Base-by-base conservation (phyloP, 2,888 invertebrate genomes). In the Drosophila monieri region DNA sequence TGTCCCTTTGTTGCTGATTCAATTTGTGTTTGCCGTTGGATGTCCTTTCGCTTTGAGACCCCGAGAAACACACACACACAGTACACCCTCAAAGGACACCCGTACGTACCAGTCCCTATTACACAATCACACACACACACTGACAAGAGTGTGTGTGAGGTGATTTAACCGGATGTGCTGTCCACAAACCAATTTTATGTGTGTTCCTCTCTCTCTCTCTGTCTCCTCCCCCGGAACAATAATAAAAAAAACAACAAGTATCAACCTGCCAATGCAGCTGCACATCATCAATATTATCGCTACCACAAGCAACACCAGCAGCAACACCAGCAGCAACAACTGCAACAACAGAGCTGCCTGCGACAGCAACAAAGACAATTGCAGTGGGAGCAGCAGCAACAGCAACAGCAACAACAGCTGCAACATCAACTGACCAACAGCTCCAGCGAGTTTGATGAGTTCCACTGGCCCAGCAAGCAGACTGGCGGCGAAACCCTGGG, bases 281-380 rank as follows among this genome's bases (percentile, higher is more conserved):
- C 87, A 72, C 87, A 88, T 80, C 89, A 89, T 84, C 88, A 87
- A 74, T 87, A 86, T 80, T 79, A 88, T 74, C 89, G 89, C 72
- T 88, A 88, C 73, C 85, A 77, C 76, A 81, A 80, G 27, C 74
- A 77, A 39, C 79, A 73, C 12, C 74, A 65, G 6, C 77, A 71
- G n/a, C 67, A 73, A 12, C 76, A 61, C 6, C 73, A 70, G 1
- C 83, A 74, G 15, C 61, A 56, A 25, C 69, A 68, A 49, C 62
- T 72, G 18, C 69, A 27, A 27, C 27, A 58, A 35, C 73, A 74
- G 25, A 57, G 52, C 37, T 72, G 56, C 35, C 57, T 52, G 44
- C 74, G 62, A 51, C 74, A 74, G 52, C 68, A 62, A 35, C 80
- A 74, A 60, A 59, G 60, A 44, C 70, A 60, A 55, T 47, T 64